These are phyloP conservation scores for Hydrotaea diabolus DNA, from an alignment of 2,888 invertebrate species.

Conservation along the genomic window DNA sequence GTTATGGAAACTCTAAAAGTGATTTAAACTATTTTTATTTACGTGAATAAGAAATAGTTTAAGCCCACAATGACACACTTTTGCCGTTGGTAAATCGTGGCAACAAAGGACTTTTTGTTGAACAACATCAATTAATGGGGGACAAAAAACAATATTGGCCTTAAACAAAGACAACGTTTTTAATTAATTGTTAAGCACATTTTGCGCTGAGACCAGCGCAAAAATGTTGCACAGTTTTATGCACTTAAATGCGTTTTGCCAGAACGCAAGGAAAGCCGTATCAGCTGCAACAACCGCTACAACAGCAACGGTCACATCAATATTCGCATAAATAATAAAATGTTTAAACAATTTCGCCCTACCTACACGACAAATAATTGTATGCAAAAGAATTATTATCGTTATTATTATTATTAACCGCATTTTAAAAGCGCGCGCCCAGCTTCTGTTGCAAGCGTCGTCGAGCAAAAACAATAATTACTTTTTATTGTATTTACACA, in stretches of 20 bases:
- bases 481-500: conserved; percentile 33
- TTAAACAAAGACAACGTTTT: conserved; percentile 9
- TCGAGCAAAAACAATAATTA: conserved; percentile 22
- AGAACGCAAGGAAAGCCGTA: not conserved
- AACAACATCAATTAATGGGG: conserved; percentile 20
- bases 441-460: not conserved
- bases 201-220: conserved; percentile 62
- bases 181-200: conserved; percentile 65
- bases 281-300: too few species aligned
- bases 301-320: not conserved
- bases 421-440: conserved; percentile 17
- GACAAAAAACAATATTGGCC: not conserved
- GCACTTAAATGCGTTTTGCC: conserved; percentile 44
- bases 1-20: not conserved
- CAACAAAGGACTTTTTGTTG: not conserved
- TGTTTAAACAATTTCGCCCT: conserved; percentile 11
- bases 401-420: conserved; percentile 28
- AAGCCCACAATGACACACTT: conserved; percentile 4
- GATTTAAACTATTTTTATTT: not conserved
- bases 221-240: conserved; percentile 60
- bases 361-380: not conserved
- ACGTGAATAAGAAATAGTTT: not conserved
- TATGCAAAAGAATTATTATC: conserved; percentile 17
- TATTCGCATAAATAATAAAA: conserved; percentile 11
- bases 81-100: not conserved